Percentiles rank a stretch among this genome's conserved stretches.
Evolutionary conservation across 2,888 invertebrate genomes (phyloP).

Genomic region (Artemia sinica): DNA sequence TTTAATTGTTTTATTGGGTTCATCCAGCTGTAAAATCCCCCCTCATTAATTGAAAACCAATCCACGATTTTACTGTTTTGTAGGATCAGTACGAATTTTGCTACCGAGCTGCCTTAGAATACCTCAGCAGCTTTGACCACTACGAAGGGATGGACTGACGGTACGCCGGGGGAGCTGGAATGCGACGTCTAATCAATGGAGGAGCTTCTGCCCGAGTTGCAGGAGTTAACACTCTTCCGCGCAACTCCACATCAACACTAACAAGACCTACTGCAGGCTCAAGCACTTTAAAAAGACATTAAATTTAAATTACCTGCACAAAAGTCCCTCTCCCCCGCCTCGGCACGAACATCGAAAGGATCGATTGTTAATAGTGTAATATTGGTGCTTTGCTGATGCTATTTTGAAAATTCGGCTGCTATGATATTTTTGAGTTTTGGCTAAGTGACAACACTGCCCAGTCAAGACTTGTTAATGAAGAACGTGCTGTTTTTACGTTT

Average conservation of each 20-base stretch:
- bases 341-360: neutral
- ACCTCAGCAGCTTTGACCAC: constrained; percentile 93
- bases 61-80: constrained; percentile 27
- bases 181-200: neutral
- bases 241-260: constrained; percentile 10
- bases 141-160: constrained; percentile 51
- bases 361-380: too few relatives aligned
- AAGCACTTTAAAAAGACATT: neutral
- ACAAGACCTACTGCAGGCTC: neutral
- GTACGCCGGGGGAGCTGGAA: constrained; percentile 14
- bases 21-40: neutral
- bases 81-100: constrained; percentile 99
- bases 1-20: neutral
- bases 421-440: too few relatives aligned
- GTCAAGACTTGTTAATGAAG: too few relatives aligned
- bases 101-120: constrained; percentile 94
- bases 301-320: neutral
- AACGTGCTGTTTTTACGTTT: too few relatives aligned
- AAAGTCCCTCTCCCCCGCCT: constrained; percentile 9
- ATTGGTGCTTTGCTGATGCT: too few relatives aligned
- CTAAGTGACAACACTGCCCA: too few relatives aligned
- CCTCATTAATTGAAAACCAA: neutral
- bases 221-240: constrained; percentile 6
- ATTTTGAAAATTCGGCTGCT: too few relatives aligned
- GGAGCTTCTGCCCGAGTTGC: neutral